These are phyloP conservation scores for Rhabdomys dilectus DNA, from an alignment of 2,113 vertebrate genomes.

Conservation along the genomic window DNA sequence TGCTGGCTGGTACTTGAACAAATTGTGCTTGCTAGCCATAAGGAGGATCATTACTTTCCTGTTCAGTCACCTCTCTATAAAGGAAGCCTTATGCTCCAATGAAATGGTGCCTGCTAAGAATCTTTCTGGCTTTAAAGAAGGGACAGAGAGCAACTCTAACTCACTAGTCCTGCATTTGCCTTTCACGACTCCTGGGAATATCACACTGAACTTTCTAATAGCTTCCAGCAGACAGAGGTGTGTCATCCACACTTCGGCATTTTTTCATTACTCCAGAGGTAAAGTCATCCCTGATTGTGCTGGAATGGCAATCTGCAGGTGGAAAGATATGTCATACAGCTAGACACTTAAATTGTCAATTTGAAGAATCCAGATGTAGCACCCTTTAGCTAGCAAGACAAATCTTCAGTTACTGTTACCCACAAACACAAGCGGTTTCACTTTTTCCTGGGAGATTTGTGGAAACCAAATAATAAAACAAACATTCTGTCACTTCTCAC, in stretches of 20 bases:
- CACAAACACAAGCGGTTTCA: background rate
- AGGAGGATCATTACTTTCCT: background rate
- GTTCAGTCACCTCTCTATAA: background rate
- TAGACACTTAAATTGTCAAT: background rate
- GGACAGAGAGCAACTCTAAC: background rate
- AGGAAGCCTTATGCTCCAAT: background rate
- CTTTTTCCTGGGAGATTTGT: background rate
- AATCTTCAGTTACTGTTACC: background rate
- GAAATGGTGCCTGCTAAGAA: background rate
- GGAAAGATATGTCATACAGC: background rate
- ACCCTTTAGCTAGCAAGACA: background rate
- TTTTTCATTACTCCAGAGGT: background rate
- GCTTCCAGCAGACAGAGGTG: background rate
- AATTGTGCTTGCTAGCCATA: background rate
- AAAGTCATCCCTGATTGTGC: no score
- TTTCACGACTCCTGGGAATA: background rate
- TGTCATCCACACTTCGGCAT: background rate
- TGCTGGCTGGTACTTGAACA: background rate
- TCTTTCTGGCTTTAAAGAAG: conserved; percentile 3
- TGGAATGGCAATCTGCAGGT: background rate
- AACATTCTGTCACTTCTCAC: background rate
- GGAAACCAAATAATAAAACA: background rate
- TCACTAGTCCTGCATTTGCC: background rate
- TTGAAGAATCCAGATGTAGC: background rate
- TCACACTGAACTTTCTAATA: background rate